These are phyloP conservation scores for Helicoverpa armigera DNA, from an alignment of 1,140 invertebrate genomes.

Conservation along the genomic window DNA sequence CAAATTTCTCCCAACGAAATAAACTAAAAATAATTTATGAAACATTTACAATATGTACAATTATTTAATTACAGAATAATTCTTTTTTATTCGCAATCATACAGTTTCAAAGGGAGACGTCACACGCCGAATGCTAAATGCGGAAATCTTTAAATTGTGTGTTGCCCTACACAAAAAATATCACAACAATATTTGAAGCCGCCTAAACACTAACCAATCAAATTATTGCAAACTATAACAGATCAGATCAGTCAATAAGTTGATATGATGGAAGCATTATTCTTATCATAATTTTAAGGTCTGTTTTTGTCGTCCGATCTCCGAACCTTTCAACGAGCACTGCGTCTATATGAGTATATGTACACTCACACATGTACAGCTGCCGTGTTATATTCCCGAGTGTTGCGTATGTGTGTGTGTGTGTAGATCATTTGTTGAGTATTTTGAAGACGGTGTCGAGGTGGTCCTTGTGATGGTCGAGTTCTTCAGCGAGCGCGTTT, in stretches of 20 bases:
- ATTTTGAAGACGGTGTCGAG: slow-evolving; percentile 75
- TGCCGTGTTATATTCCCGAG: too few relatives aligned
- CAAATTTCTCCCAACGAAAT: neutral
- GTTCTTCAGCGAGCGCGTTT: slow-evolving; percentile 78
- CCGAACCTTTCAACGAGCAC: too few relatives aligned
- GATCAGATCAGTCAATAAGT: slow-evolving; percentile 18
- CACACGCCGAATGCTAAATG: neutral
- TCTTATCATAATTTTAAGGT: too few relatives aligned
- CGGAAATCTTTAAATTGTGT: neutral
- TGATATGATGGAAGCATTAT: neutral
- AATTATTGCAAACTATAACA: slow-evolving; percentile 11
- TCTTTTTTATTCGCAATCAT: neutral
- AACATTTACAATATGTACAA: slow-evolving; percentile 43
- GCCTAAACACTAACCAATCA: too few relatives aligned
- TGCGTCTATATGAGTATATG: too few relatives aligned
- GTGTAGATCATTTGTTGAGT: slow-evolving; percentile 62
- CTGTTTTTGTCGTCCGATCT: too few relatives aligned
- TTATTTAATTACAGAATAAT: neutral
- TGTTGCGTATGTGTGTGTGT: neutral
- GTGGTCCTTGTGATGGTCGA: slow-evolving; percentile 82
- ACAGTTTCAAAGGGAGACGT: slow-evolving; percentile 10
- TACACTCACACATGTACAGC: too few relatives aligned
- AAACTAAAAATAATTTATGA: slow-evolving; percentile 40
- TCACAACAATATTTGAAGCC: neutral
- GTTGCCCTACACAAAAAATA: neutral